Percentiles rank a stretch among this genome's conserved stretches.
Conservation (phyloP, 2,797 vertebrate species). For the Sylvilagus floridanus region DNA sequence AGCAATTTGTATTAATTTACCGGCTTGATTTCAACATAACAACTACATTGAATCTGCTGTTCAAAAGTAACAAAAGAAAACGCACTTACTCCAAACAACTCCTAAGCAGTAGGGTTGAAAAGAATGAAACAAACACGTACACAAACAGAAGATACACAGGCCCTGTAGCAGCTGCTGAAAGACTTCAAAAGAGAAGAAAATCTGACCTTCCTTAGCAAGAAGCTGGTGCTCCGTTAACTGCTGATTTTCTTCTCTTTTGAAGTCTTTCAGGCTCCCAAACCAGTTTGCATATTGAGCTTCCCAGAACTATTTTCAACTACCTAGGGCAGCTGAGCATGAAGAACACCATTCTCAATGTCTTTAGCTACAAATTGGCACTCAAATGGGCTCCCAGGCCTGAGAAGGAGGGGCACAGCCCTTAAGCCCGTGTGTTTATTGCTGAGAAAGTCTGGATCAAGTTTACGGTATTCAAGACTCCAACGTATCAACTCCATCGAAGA, state of each 20-base stretch:
- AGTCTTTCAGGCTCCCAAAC: slow-evolving; percentile 85
- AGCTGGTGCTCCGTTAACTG: no score
- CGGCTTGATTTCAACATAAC: neutral
- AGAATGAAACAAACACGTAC: neutral
- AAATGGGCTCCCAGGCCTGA: slow-evolving; percentile 83
- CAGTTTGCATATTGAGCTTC: slow-evolving; percentile 88
- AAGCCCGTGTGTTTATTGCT: slow-evolving; percentile 88
- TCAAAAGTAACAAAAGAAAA: slow-evolving; percentile 35
- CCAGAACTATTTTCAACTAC: slow-evolving; percentile 87
- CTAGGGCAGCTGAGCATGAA: slow-evolving; percentile 87
- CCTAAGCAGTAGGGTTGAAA: neutral
- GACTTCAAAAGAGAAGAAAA: no score
- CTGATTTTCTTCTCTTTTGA: slow-evolving; percentile 80
- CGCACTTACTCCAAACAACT: neutral
- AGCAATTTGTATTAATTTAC: neutral
- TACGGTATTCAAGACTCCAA: slow-evolving; percentile 89
- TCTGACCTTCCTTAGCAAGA: no score
- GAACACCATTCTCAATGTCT: slow-evolving; percentile 88
- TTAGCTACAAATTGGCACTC: slow-evolving; percentile 89
- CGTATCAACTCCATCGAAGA: slow-evolving; percentile 88
- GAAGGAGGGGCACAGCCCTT: slow-evolving; percentile 81
- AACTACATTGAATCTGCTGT: neutral
- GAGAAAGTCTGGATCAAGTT: slow-evolving; percentile 90
- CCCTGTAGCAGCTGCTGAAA: no score
- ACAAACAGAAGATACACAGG: no score